Base-by-base conservation (phyloP, 2,113 vertebrate species). In the Osmerus mordax region DNA sequence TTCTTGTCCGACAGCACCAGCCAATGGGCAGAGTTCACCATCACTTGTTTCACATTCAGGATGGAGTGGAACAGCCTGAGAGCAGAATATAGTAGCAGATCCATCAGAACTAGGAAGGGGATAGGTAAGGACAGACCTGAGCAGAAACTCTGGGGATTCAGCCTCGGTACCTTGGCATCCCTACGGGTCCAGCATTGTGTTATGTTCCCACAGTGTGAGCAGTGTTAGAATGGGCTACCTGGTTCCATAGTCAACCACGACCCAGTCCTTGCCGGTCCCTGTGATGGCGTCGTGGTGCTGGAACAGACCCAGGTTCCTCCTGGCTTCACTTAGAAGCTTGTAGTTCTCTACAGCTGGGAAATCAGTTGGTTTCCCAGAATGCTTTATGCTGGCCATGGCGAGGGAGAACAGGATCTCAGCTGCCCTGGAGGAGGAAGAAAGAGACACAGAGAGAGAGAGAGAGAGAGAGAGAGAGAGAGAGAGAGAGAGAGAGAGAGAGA, bases 211-310 rank as follows among this genome's bases (percentile, higher is more conserved):
- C 41, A 12, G 41, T 47, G 41, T 47, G 6, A 70, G 59, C 9
- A 11, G 12, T 68, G n/a, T 15, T 21, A 13, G 15, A 66, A 79
- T 28, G 6, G 47, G 62, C 81, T 78, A 98, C 96, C 95, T 97
- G 73, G 89, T 96, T 36, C 96, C 96, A 69, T 98, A 98, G 89
- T 98, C 96, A 13, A 95, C 90, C 64, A 95, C 94, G 2, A 98
- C 96, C 78, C 92, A 93, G 16, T 97, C 95, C 59, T 95, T 95
- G 14, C 91, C 81, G 0, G 96, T 98, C 78, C 96, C 96, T n/a
- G 96, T 90, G 64, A 98, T 93, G 1, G 93, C 96, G 55, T 98
- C 96, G 13, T 98, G 96, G 77, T 98, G 96, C 68, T 98, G 96
- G 83, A 98, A 98, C 1, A 98, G 90, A 11, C 91, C 96, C 41